These are phyloP conservation scores for Ophioderma brevispina DNA, from an alignment of 35 echinoderm and acorn worm species.

Conservation along the genomic window DNA sequence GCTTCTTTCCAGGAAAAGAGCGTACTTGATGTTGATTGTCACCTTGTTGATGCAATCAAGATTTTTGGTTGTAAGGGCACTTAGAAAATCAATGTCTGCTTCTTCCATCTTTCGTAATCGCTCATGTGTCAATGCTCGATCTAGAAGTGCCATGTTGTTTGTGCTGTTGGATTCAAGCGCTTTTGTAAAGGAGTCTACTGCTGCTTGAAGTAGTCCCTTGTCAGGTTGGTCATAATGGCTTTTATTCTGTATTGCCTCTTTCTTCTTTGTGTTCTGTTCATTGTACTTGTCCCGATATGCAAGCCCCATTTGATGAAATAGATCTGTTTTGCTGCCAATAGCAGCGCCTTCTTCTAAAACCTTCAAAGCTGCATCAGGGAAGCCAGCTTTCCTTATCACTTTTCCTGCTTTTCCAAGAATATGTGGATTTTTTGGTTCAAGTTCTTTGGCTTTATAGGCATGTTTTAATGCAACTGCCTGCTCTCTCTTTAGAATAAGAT, in stretches of 20 bases:
- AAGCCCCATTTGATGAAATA: slow-evolving; percentile 1
- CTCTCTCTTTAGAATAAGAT: neutral
- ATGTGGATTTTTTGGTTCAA: neutral
- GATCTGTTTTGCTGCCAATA: neutral
- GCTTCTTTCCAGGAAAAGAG: neutral
- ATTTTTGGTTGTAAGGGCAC: neutral
- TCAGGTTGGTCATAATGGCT: neutral
- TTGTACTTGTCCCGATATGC: neutral
- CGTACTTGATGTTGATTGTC: neutral
- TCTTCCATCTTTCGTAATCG: neutral
- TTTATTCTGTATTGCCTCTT: neutral
- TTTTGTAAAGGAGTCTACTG: neutral
- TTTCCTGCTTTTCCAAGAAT: neutral
- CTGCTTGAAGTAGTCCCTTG: neutral
- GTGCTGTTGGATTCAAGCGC: neutral
- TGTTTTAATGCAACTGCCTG: neutral
- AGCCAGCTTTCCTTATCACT: neutral
- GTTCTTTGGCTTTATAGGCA: neutral
- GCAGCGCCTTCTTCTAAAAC: neutral
- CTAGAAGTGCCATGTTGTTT: neutral
- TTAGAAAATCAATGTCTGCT: neutral
- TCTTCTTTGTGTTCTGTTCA: neutral
- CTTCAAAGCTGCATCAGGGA: neutral
- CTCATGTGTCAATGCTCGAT: neutral
- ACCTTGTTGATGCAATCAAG: neutral